These are phyloP conservation scores for Eristalinus sepulchralis DNA, from an alignment of 2,888 invertebrate genomes.

Conservation along the genomic window DNA sequence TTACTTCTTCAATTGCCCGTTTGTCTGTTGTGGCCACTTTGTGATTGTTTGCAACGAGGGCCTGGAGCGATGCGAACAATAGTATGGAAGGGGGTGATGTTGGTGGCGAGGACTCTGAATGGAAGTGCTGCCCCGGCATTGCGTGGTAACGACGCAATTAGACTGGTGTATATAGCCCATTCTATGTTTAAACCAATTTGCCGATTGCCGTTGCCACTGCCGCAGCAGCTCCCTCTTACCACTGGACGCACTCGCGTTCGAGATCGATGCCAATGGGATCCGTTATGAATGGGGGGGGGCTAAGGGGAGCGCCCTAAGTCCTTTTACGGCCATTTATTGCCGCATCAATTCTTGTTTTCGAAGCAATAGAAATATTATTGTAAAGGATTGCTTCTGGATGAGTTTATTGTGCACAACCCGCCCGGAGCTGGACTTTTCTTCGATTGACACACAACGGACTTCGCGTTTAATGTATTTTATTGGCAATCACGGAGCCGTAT, in stretches of 20 bases:
- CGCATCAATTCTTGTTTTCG: conserved; percentile 69
- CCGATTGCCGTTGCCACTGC: conserved; percentile 42
- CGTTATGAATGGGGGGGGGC: background rate
- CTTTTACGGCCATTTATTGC: conserved; percentile 69
- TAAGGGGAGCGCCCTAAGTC: conserved; percentile 9
- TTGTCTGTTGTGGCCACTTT: conserved; percentile 68
- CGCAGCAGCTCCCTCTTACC: background rate
- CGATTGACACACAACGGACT: background rate
- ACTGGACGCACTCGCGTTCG: conserved; percentile 20
- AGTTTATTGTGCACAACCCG: conserved; percentile 53
- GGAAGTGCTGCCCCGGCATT: conserved; percentile 43
- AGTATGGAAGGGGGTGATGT: background rate
- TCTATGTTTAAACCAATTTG: conserved; percentile 64
- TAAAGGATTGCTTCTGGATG: conserved; percentile 63
- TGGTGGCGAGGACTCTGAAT: conserved; percentile 31
- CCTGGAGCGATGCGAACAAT: background rate
- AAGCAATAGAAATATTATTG: conserved; percentile 70
- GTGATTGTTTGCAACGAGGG: conserved; percentile 56
- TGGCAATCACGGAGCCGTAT: conserved; percentile 34
- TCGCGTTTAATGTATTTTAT: conserved; percentile 51
- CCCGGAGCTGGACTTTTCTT: background rate
- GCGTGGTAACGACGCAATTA: conserved; percentile 71
- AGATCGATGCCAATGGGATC: background rate
- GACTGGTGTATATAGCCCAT: conserved; percentile 54
- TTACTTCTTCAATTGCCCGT: conserved; percentile 65